Base-by-base conservation (phyloP, 2,888 invertebrate species). In the Luperina testacea region DNA sequence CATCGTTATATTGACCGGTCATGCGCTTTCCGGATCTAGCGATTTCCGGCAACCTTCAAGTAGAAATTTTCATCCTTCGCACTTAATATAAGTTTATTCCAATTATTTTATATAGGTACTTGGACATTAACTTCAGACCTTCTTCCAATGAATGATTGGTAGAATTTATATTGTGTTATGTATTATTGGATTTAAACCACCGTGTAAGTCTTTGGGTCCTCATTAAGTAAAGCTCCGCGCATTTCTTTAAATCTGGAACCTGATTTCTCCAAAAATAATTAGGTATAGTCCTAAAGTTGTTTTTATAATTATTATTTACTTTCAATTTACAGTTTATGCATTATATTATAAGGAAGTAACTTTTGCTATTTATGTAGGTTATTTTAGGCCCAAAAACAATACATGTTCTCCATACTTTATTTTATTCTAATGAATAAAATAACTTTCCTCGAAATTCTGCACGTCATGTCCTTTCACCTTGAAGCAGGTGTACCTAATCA, bases 401-500 rank as follows among this genome's bases (percentile, higher is more conserved):
- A n/a, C 13, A 67, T 42, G 8, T 13, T 71, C 17, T 57, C 69
- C 24, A n/a, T 13, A 13, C 32, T 75, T 17, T 8, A 24, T 32
- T 32, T 32, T 32, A 32, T 32, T 32, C 42, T 59, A 20, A 42
- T 42, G 4, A 48, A 67, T 5, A 17, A 53, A 17, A 59, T 11
- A 42, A 32, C 45, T 57, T 68, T 59, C 20, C 59, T 59, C 63
- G 9, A 48, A 20, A n/a, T n/a, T 42, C 27, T 24, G 15, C 20
- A 61, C 61, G 53, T 9, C 65, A n/a, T 24, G 11, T 64, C 69
- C 45, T 76, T 80, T 77, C 73, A 53, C 72, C 51, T 80, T 61
- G 53, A 81, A 69, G 24, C 82, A 85, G 85, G 82, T 83, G 77
- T 45, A 68, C 59, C 65, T 83, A 88, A 88, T 83, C 78, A 88